phyloP scores from a whole-genome alignment of 2,113 vertebrate genomes.

The Hystrix brachyura region DNA sequence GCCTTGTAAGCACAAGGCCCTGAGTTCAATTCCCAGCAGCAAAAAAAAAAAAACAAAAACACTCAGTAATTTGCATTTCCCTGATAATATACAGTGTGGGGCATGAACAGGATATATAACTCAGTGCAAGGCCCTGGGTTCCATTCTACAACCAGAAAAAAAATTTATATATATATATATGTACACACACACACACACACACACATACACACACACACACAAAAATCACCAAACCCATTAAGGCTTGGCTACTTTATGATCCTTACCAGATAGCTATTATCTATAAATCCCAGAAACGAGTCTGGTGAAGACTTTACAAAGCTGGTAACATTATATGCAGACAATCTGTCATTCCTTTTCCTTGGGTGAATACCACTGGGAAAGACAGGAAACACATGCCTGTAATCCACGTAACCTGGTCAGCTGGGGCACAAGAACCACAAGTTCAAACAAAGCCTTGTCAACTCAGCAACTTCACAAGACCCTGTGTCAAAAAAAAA shows the following conservation, averaged over 20 bases:
- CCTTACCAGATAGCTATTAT: background rate
- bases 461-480: background rate
- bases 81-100: too few species aligned
- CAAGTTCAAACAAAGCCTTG: background rate
- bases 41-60: too few species aligned
- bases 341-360: background rate
- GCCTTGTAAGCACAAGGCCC: too few species aligned
- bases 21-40: too few species aligned
- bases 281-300: background rate
- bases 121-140: too few species aligned
- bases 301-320: background rate
- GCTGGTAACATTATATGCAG: background rate
- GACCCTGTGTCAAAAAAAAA: background rate
- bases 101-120: too few species aligned
- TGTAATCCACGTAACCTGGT: background rate
- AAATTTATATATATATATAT: background rate
- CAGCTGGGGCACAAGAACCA: background rate
- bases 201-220: too few species aligned
- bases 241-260: background rate
- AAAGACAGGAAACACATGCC: background rate
- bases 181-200: too few species aligned
- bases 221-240: background rate
- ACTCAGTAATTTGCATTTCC: too few species aligned
- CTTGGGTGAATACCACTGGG: background rate
- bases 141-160: background rate